phyloP scores from a whole-genome alignment of 2,888 invertebrate genomes.

The Ophonus ardosiacus region DNA sequence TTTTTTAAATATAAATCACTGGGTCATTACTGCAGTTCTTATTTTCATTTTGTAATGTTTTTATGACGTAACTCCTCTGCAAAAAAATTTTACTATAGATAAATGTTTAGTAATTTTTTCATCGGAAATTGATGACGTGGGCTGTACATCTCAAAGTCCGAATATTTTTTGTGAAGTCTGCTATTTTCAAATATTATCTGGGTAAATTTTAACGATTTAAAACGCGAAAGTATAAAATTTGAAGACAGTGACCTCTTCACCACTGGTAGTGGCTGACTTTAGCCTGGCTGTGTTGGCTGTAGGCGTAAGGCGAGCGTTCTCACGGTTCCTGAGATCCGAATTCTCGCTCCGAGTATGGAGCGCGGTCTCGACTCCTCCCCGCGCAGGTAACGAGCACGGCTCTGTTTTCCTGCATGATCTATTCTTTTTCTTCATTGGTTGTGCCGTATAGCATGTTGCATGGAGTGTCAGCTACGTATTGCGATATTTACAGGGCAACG shows the following conservation, averaged over 20 bases:
- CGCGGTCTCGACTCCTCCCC: slow-evolving; percentile 82
- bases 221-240: not conserved
- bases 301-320: slow-evolving; percentile 86
- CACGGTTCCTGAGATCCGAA: slow-evolving; percentile 89
- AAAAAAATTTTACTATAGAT: no score
- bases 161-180: no score
- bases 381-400: slow-evolving; percentile 70
- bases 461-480: not conserved
- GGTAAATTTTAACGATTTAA: no score
- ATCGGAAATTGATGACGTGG: no score
- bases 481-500: not conserved
- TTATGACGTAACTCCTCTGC: no score
- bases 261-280: slow-evolving; percentile 51
- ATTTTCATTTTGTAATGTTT: no score
- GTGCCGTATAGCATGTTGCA: slow-evolving; percentile 7
- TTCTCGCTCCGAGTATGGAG: slow-evolving; percentile 89
- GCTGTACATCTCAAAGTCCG: no score
- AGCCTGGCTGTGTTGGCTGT: slow-evolving; percentile 72
- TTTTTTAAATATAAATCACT: no score
- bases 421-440: not conserved
- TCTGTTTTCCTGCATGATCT: slow-evolving; percentile 3
- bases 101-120: no score
- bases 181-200: no score
- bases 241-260: slow-evolving; percentile 12
- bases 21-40: no score